Conservation (phyloP, 2,888 invertebrate species). For the Brenthis hecate region DNA sequence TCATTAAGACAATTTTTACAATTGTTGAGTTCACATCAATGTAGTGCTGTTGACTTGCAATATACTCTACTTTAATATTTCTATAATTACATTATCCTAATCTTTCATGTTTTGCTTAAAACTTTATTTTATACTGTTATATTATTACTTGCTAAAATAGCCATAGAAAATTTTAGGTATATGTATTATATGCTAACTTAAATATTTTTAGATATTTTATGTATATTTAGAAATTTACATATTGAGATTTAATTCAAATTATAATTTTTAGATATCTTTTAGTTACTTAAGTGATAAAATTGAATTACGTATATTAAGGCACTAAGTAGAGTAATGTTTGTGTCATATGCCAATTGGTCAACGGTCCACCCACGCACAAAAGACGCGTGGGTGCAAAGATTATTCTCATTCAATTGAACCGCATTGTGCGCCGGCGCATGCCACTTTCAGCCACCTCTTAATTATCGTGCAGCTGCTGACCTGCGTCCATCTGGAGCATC, state of each 20-base stretch:
- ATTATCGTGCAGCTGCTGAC: constrained; percentile 81
- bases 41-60: constrained; percentile 41
- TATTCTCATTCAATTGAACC: constrained; percentile 82
- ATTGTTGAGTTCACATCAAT: constrained; percentile 75
- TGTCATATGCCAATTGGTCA: constrained; percentile 61
- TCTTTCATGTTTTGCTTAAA: no score
- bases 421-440: constrained; percentile 81
- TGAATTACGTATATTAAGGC: not conserved
- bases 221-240: no score
- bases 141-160: no score
- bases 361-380: constrained; percentile 79
- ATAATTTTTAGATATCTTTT: no score
- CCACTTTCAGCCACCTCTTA: constrained; percentile 81
- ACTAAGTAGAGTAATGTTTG: constrained; percentile 61
- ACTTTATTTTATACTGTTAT: no score
- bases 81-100: not conserved
- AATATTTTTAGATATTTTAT: no score
- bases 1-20: constrained; percentile 82
- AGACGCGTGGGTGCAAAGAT: constrained; percentile 82
- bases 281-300: no score
- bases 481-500: constrained; percentile 78
- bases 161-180: no score
- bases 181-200: no score
- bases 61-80: constrained; percentile 58
- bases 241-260: no score